Percentiles rank a stretch among this genome's conserved stretches.
These are phyloP conservation scores for Bibio marci DNA, from an alignment of 2,888 invertebrate genomes.

Conservation along the genomic window DNA sequence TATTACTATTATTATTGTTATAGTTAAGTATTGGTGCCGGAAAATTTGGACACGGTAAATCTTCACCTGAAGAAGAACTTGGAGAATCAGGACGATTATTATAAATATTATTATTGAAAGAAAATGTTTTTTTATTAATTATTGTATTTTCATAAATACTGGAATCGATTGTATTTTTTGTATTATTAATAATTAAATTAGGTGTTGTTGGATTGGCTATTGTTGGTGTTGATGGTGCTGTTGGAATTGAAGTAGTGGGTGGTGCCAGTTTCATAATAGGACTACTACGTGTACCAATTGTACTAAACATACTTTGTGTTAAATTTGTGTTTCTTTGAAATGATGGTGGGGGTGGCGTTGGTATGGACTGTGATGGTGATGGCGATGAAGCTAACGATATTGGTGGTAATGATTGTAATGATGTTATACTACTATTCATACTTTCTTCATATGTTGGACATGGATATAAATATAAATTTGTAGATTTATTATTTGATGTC, in stretches of 20 bases:
- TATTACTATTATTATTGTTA: slow-evolving; percentile 19
- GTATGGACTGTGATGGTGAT: too few species aligned
- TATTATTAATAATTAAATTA: not conserved
- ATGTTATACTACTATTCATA: slow-evolving; percentile 9
- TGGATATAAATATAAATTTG: too few species aligned
- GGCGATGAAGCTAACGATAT: too few species aligned
- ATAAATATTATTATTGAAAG: not conserved
- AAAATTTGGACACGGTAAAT: slow-evolving; percentile 23
- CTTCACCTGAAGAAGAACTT: slow-evolving; percentile 5
- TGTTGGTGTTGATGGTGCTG: not conserved
- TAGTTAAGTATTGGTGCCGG: slow-evolving; percentile 19
- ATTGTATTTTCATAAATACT: slow-evolving; percentile 4
- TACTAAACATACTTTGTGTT: slow-evolving; percentile 7
- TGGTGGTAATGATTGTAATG: too few species aligned
- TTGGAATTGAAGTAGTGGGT: not conserved
- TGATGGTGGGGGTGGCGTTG: not conserved
- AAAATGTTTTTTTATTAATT: not conserved
- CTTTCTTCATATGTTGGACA: slow-evolving; percentile 26
- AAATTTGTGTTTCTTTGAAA: slow-evolving; percentile 6
- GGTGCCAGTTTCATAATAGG: not conserved
- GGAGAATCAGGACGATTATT: not conserved
- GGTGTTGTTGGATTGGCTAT: not conserved
- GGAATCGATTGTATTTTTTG: not conserved
- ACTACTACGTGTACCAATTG: not conserved
- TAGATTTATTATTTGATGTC: too few species aligned